These are phyloP conservation scores for Stichopus horrens DNA, from an alignment of 53 echinoderm and acorn worm species.

Conservation along the genomic window DNA sequence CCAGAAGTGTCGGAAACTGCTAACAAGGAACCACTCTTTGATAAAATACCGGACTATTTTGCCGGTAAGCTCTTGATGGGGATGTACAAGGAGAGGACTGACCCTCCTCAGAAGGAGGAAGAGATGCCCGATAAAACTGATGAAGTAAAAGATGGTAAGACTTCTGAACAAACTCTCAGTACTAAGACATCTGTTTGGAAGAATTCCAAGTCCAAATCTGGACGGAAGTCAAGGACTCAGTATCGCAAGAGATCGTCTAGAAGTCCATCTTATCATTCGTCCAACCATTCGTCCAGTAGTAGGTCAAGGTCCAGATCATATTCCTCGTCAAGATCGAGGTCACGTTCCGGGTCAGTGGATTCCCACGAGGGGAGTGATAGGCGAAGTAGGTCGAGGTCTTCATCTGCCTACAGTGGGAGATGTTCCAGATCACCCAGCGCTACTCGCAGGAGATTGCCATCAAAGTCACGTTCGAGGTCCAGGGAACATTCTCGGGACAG, in stretches of 20 bases:
- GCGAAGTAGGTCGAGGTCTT: not conserved
- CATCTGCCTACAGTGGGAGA: not conserved
- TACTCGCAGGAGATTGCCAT: constrained; percentile 22
- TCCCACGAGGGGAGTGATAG: not conserved
- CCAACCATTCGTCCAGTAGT: not conserved
- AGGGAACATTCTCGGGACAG: constrained; percentile 25
- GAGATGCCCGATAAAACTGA: not conserved
- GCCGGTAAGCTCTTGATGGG: constrained; percentile 66
- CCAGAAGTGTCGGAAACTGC: not conserved
- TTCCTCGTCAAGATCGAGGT: constrained; percentile 53
- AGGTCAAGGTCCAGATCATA: constrained; percentile 54
- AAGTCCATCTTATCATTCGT: constrained; percentile 17
- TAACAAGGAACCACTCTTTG: constrained; percentile 65
- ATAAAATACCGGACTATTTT: constrained; percentile 91
- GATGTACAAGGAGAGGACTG: constrained; percentile 66
- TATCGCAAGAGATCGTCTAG: constrained; percentile 37
- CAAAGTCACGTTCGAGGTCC: constrained; percentile 40
- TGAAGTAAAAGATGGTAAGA: not conserved
- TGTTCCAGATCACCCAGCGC: constrained; percentile 1
- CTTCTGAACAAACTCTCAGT: not conserved
- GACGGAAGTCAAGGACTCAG: constrained; percentile 21
- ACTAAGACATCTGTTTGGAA: constrained; percentile 13
- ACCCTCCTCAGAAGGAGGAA: not conserved
- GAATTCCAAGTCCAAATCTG: constrained; percentile 21
- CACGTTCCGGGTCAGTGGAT: constrained; percentile 45